phyloP scores from a whole-genome alignment of 2,113 vertebrate species.

The Platichthys stellatus region DNA sequence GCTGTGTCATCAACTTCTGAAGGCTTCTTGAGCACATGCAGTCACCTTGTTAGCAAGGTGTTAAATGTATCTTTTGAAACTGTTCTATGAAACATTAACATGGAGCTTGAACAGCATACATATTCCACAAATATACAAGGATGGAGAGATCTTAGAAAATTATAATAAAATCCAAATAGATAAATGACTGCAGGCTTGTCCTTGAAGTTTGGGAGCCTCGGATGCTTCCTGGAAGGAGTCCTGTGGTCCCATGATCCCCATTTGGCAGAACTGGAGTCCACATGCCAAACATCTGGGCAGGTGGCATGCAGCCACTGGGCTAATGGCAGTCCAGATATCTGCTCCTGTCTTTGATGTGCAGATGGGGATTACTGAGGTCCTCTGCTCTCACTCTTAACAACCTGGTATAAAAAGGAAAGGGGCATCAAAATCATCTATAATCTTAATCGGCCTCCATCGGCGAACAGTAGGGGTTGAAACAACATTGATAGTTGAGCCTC shows the following conservation, averaged over 20 bases:
- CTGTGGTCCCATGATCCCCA: conserved; percentile 57
- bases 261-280: conserved; percentile 63
- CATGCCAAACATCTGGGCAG: conserved; percentile 79
- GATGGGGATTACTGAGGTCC: conserved; percentile 58
- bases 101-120: neutral
- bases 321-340: conserved; percentile 68
- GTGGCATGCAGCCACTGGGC: conserved; percentile 67
- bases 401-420: conserved; percentile 43
- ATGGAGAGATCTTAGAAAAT: conserved; percentile 7
- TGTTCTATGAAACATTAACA: conserved; percentile 8
- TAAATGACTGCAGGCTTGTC: conserved; percentile 25
- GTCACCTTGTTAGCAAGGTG: conserved; percentile 39
- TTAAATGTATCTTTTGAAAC: conserved; percentile 32
- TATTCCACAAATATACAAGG: conserved; percentile 1
- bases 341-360: conserved; percentile 70
- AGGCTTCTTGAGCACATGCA: conserved; percentile 20
- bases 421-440: conserved; percentile 53
- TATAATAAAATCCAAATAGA: neutral
- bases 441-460: conserved; percentile 56
- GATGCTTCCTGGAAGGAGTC: conserved; percentile 48
- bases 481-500: conserved; percentile 37
- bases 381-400: conserved; percentile 55
- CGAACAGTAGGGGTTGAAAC: conserved; percentile 49
- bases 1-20: conserved; percentile 37
- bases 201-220: conserved; percentile 55